Evolutionary conservation across 2,113 vertebrate species (phyloP), one percentile per base, ranked within the genome.

Genomic region (Phalacrocorax aristotelis): DNA sequence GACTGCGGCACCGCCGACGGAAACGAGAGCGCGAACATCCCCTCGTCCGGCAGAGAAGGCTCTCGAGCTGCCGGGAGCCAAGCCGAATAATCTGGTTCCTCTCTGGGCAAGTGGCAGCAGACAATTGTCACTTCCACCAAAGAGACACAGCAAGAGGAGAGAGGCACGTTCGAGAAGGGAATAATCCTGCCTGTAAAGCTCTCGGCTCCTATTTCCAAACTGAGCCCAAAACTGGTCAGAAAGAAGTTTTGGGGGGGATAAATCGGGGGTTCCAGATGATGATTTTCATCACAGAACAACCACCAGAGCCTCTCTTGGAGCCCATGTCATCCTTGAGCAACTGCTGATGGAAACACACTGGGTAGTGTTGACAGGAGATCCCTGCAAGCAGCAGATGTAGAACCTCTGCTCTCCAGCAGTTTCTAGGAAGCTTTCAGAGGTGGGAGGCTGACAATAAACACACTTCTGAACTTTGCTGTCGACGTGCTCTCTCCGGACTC

Each of bases 1-100:
- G 65, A 4, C 38, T 55, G 77, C 58, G 42, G 9, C 17, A 27
- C 0, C 27, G 2, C 10, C 0, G 36, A 75, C 8, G 32, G 48
- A 54, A 65, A 55, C 3, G 9, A 61, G 26, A 36, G 13, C 27
- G 29, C 0, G 9, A 52, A 15, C 15, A 6, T 1, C 13, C 1
- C 5, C 19, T 36, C 1, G 2, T 6, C 0, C 14, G 6, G n/a
- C 51, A 38, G n/a, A 14, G 76, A 32, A 46, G 0, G 5, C 42
- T n/a, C 57, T 75, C 2, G 0, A 77, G 76, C 38, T 9, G 27
- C 5, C 14, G 57, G 80, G 61, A 72, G 19, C 10, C 23, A 23
- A 57, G n/a, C 0, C 9, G 71, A 14, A 40, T 7, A 0, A 51
- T 70, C 21, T 23, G 48, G 58, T 49, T 68, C 30, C 15, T 80